phyloP scores from a whole-genome alignment of 2,888 invertebrate genomes.

The Euphydryas editha region DNA sequence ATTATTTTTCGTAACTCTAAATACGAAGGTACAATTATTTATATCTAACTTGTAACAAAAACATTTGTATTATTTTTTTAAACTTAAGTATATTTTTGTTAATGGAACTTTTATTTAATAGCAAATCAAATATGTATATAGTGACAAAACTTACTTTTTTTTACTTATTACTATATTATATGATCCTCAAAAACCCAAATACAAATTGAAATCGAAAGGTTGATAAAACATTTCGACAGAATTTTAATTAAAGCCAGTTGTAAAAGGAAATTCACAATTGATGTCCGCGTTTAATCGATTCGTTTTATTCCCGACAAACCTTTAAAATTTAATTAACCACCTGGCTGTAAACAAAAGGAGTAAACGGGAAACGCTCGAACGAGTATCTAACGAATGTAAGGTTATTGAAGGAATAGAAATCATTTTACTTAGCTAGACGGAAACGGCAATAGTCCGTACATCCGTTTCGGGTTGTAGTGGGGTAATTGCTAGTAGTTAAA shows the following conservation, averaged over 20 bases:
- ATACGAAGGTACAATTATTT: no score
- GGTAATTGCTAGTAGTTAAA: constrained; percentile 17
- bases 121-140: no score
- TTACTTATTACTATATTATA: neutral
- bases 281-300: constrained; percentile 57
- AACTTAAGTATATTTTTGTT: no score
- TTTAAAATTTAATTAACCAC: constrained; percentile 75
- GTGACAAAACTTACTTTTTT: no score
- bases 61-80: no score
- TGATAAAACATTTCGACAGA: constrained; percentile 51
- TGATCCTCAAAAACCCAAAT: neutral
- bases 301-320: constrained; percentile 59
- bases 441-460: constrained; percentile 71
- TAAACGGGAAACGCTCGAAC: constrained; percentile 30
- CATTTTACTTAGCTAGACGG: constrained; percentile 48
- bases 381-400: constrained; percentile 30
- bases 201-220: constrained; percentile 36
- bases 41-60: no score
- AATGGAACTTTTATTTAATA: no score
- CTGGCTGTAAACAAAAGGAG: constrained; percentile 53
- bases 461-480: constrained; percentile 54
- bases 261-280: constrained; percentile 52
- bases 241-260: constrained; percentile 52
- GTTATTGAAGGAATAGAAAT: constrained; percentile 33
- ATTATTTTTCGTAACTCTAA: no score